Base-by-base conservation (phyloP, 2,888 invertebrate genomes). In the Sarcophaga caerulescens region DNA sequence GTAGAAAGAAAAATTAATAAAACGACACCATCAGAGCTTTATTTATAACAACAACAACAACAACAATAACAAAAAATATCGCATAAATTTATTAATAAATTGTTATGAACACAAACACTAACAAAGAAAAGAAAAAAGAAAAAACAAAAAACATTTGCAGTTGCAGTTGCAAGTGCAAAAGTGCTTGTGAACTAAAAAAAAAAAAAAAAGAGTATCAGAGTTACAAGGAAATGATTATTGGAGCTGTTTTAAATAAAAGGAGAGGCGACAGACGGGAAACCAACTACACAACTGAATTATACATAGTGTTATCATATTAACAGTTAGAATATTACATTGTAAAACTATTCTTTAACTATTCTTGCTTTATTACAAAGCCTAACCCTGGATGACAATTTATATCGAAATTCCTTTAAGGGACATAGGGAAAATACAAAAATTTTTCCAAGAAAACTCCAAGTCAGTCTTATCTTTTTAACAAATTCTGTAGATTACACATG, bases 41-140 rank as follows among this genome's bases (percentile, higher is more conserved):
- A 14, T 14, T 52, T 14, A 52, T 17, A 52, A 52, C 52, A 17
- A 17, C 52, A 47, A 14, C 14, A 17, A 6, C 52, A 14, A 52
- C 0, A 52, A 66, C 52, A 80, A 57, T 4, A 12, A 47, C 1
- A 81, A 85, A 66, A 71, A 68, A 25, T 62, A 65, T 70, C 81
- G 87, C 83, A 84, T 81, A 84, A 80, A 85, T 83, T 85, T 85
- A 59, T 25, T 63, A 80, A 68, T 62, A 80, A 85, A 83, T 75
- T 47, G 57, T 59, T 35, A 35, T 35, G 8, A 35, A 35, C 35
- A 10, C 35, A 35, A 8, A 35, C 35, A 35, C 35, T 35, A 35
- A 10, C 10, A 35, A 69, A 62, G 60, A 25, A 65, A n/a, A n/a
- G n/a, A n/a, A n/a, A n/a, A 44, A 62, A 59, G 5, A 12, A 52